Conservation (phyloP, 37 sponge, comb jelly and placozoan genomes). For the Cladorhizidae sp. region DNA sequence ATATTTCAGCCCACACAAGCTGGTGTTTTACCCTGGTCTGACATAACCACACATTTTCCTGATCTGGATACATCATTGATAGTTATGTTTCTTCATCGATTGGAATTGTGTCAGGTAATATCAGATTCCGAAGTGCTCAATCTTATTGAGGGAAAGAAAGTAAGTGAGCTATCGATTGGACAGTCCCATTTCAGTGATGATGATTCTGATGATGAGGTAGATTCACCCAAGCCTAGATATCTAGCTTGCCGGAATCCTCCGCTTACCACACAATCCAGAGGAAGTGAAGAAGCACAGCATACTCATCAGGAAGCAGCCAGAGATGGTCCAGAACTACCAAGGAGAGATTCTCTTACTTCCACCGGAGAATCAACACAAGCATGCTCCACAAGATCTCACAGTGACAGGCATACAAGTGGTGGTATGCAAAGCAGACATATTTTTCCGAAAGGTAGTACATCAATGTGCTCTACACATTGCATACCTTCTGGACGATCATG, state of each 20-base stretch:
- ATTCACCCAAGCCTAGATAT: background rate
- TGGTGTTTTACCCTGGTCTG: constrained; percentile 31
- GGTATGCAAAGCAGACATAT: too few species aligned
- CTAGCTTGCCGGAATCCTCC: too few species aligned
- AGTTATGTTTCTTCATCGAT: constrained; percentile 21
- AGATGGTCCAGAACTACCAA: background rate
- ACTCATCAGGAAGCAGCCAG: background rate
- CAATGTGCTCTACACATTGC: too few species aligned
- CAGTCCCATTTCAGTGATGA: background rate
- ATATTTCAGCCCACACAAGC: background rate
- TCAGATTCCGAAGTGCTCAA: constrained; percentile 28
- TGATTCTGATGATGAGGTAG: background rate
- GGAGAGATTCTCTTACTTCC: background rate
- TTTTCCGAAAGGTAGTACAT: too few species aligned
- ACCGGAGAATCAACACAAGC: background rate
- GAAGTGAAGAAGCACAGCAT: too few species aligned
- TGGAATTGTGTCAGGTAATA: constrained; percentile 46
- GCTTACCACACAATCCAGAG: too few species aligned
- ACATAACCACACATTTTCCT: constrained; percentile 2
- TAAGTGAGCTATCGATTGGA: too few species aligned
- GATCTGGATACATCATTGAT: constrained; percentile 35
- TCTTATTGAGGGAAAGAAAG: background rate
- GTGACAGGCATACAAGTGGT: background rate
- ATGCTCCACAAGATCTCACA: too few species aligned
- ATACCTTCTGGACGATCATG: too few species aligned